Evolutionary conservation across 2,888 invertebrate genomes (phyloP).

Genomic region (Blomia tropicalis): DNA sequence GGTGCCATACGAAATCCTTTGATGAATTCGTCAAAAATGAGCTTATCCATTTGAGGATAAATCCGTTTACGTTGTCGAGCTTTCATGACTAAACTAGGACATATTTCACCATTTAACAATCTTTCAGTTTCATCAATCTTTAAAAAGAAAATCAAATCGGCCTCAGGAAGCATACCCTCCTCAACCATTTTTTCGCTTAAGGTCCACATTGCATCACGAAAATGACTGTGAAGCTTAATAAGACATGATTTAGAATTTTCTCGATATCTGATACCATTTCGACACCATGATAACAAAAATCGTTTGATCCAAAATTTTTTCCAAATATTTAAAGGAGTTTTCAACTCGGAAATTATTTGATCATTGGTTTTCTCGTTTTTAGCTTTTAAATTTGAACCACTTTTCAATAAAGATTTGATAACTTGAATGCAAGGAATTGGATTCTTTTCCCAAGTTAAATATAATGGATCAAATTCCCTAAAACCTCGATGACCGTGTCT

Average conservation of each 20-base stretch:
- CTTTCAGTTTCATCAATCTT: background rate
- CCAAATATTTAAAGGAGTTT: conserved; percentile 3
- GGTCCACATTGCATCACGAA: conserved; percentile 22
- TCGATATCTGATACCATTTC: conserved; percentile 46
- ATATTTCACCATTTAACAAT: background rate
- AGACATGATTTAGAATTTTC: conserved; percentile 49
- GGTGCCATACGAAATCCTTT: conserved; percentile 14
- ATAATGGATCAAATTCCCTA: conserved; percentile 34
- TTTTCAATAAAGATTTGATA: background rate
- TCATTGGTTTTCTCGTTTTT: conserved; percentile 1
- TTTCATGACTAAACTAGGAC: conserved; percentile 7
- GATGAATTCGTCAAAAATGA: conserved; percentile 14
- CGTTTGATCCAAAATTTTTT: conserved; percentile 31
- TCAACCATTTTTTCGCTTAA: background rate
- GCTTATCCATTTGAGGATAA: conserved; percentile 1
- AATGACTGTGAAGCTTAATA: conserved; percentile 6
- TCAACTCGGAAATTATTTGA: background rate
- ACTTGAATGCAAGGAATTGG: conserved; percentile 10
- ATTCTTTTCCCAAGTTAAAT: conserved; percentile 16
- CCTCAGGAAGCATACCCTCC: conserved; percentile 7
- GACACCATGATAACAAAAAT: conserved; percentile 46
- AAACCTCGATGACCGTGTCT: conserved; percentile 52
- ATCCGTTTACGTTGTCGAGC: conserved; percentile 12
- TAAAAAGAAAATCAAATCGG: background rate
- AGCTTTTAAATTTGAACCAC: background rate